Conservation (phyloP, 92 coral and sea anemone species). For the Porites rus region DNA sequence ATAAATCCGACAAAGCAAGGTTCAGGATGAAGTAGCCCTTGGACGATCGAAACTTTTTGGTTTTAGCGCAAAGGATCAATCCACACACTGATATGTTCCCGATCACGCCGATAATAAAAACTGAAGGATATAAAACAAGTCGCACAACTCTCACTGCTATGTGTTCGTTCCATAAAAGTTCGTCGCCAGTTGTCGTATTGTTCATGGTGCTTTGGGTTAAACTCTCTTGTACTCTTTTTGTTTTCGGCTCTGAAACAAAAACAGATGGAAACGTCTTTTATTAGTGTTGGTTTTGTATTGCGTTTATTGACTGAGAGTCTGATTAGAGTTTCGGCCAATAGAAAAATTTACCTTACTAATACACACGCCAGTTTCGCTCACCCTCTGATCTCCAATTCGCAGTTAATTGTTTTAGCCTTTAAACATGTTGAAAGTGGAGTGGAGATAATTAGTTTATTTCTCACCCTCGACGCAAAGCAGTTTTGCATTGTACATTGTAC, state of each 20-base stretch:
- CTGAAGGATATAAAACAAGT: constrained; percentile 71
- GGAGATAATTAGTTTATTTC: background rate
- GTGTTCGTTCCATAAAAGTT: constrained; percentile 42
- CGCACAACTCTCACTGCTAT: constrained; percentile 74
- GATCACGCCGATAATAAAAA: constrained; percentile 74
- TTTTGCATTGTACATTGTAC: background rate
- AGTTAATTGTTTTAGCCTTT: background rate
- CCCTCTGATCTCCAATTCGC: background rate
- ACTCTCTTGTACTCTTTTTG: background rate
- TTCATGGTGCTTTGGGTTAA: constrained; percentile 37
- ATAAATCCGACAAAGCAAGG: constrained; percentile 80
- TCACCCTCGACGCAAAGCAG: background rate
- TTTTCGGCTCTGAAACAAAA: constrained; percentile 3
- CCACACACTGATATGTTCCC: constrained; percentile 79
- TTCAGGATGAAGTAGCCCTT: constrained; percentile 84
- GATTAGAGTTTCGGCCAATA: background rate
- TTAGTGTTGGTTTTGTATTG: background rate
- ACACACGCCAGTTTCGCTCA: background rate
- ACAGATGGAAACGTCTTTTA: background rate
- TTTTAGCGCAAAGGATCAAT: constrained; percentile 56
- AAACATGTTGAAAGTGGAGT: background rate
- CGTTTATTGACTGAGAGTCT: background rate
- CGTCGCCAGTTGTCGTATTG: constrained; percentile 44
- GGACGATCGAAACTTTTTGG: constrained; percentile 61
- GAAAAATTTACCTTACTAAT: background rate